phyloP scores from a whole-genome alignment of 2,888 invertebrate genomes.

The Hypolimnas misippus region DNA sequence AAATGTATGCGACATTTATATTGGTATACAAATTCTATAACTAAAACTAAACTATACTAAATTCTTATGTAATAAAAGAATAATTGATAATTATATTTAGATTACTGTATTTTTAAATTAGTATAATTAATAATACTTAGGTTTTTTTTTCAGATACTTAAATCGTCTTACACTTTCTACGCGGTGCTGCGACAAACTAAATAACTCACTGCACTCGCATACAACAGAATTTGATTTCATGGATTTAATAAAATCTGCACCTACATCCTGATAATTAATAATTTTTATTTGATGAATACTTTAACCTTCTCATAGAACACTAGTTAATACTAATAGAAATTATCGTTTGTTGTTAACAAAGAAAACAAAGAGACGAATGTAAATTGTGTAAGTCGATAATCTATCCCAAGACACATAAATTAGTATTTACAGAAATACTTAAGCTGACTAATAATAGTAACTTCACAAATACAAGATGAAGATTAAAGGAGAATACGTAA shows the following conservation, averaged over 20 bases:
- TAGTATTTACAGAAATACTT: neutral
- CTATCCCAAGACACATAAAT: too few species aligned
- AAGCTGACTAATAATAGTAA: neutral
- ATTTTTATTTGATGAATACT: neutral
- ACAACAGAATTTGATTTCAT: too few species aligned
- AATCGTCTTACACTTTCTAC: slow-evolving; percentile 75
- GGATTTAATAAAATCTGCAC: neutral
- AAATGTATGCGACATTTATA: too few species aligned
- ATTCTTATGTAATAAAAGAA: too few species aligned
- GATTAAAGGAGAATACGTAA: neutral
- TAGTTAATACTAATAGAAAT: neutral
- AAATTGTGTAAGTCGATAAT: too few species aligned
- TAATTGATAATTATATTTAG: neutral
- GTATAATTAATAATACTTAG: neutral
- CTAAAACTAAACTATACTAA: too few species aligned
- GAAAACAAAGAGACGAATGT: too few species aligned
- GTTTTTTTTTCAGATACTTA: slow-evolving; percentile 59
- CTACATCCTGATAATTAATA: neutral
- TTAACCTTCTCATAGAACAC: neutral
- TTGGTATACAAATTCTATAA: too few species aligned
- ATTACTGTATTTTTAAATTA: neutral
- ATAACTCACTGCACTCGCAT: neutral
- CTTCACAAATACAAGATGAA: neutral
- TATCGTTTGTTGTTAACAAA: too few species aligned
- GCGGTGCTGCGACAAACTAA: slow-evolving; percentile 74